These are phyloP conservation scores for Cinclus cinclus DNA, from an alignment of 2,113 vertebrate species.

Conservation along the genomic window DNA sequence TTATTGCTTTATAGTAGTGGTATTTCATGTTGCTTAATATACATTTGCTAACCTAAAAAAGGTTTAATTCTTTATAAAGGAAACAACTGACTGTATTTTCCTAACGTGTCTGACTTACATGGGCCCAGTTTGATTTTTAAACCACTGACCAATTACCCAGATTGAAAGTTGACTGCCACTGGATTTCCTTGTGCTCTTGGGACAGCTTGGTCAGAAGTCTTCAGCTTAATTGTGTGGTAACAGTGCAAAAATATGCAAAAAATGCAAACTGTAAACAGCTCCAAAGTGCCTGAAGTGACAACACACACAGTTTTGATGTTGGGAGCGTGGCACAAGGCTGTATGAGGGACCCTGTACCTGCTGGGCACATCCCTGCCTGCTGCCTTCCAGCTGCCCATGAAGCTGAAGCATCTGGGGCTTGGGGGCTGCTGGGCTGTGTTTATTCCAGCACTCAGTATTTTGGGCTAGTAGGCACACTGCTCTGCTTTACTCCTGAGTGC, in stretches of 20 bases:
- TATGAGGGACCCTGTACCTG: fast-evolving
- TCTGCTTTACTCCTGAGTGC: neutral
- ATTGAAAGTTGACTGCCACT: neutral
- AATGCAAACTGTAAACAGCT: neutral
- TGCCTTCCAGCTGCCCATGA: neutral
- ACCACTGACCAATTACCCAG: neutral
- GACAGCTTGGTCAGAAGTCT: neutral
- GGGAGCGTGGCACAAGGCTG: neutral
- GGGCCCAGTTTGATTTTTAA: neutral
- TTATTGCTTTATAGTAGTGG: neutral
- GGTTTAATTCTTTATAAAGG: neutral
- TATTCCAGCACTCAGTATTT: neutral
- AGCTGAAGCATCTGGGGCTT: neutral
- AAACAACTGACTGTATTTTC: neutral
- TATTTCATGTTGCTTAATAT: neutral
- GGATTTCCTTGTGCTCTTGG: neutral
- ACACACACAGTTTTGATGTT: neutral
- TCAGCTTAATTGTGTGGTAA: neutral
- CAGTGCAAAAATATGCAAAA: neutral
- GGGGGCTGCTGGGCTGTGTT: neutral
- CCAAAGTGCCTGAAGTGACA: neutral
- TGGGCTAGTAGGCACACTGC: neutral
- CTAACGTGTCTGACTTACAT: neutral
- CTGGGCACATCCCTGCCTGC: neutral
- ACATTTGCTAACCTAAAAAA: neutral